phyloP scores from a whole-genome alignment of 1,140 invertebrate genomes.

The Centruroides sculpturatus region DNA sequence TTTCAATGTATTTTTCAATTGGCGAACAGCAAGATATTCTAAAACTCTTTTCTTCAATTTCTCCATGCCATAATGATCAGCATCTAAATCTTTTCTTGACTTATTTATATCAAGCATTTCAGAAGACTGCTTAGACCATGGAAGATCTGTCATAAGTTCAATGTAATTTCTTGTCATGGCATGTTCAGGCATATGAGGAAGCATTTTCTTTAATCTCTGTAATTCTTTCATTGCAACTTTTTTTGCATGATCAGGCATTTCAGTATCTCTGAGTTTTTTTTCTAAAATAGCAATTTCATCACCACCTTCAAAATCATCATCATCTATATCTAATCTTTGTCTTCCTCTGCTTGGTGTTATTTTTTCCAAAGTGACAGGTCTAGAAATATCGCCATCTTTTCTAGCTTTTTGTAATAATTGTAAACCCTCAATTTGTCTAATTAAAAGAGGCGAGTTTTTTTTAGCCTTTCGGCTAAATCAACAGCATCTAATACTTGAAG shows the following conservation, averaged over 20 bases:
- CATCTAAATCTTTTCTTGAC: conserved; percentile 33
- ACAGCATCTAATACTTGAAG: conserved; percentile 36
- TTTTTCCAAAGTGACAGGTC: conserved; percentile 9
- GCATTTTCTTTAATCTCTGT: conserved; percentile 35
- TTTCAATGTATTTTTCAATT: conserved; percentile 35
- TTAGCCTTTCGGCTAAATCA: conserved; percentile 33
- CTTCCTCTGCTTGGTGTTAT: background rate
- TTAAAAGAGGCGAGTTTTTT: conserved; percentile 32
- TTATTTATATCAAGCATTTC: conserved; percentile 39
- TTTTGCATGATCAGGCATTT: conserved; percentile 24
- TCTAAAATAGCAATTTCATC: conserved; percentile 32
- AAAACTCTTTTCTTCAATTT: conserved; percentile 37
- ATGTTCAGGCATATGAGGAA: conserved; percentile 37
- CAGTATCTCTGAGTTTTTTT: conserved; percentile 29
- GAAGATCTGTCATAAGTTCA: conserved; percentile 39
- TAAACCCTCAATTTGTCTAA: conserved; percentile 31
- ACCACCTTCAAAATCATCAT: conserved; percentile 24
- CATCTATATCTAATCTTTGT: conserved; percentile 16
- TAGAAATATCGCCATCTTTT: conserved; percentile 21
- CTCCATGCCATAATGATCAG: conserved; percentile 43
- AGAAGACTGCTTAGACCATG: conserved; percentile 36
- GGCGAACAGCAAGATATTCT: conserved; percentile 13
- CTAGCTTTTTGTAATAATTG: conserved; percentile 27
- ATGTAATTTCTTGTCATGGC: conserved; percentile 39
- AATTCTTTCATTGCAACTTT: conserved; percentile 26